These are phyloP conservation scores for Numenius phaeopus DNA, from an alignment of 2,797 vertebrate species.

Conservation along the genomic window DNA sequence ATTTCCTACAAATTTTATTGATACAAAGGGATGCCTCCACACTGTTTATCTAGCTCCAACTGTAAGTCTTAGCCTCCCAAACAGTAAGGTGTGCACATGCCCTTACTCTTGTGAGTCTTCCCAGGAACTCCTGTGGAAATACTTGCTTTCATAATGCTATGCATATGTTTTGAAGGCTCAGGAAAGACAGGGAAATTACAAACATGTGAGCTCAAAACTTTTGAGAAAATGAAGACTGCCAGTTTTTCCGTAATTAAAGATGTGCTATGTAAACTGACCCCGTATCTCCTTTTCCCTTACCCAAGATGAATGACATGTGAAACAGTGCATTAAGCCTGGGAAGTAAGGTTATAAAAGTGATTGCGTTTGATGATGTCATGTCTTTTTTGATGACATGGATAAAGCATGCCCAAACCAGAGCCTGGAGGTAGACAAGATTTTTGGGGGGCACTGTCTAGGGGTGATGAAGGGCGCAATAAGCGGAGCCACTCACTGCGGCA, in stretches of 20 bases:
- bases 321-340: not conserved
- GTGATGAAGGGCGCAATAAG: not conserved
- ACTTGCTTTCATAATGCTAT: not conserved
- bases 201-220: slow-evolving; percentile 27
- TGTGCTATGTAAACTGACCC: not conserved
- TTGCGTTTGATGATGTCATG: not conserved
- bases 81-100: not conserved
- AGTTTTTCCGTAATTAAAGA: not conserved
- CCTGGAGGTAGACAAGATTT: not conserved
- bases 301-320: not conserved
- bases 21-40: not conserved
- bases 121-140: not conserved
- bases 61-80: not conserved
- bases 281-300: not conserved
- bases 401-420: not conserved
- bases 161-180: slow-evolving; percentile 5
- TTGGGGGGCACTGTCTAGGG: fast-evolving
- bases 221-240: not conserved
- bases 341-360: not conserved
- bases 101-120: not conserved
- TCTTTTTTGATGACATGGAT: not conserved
- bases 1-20: not conserved
- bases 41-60: not conserved
- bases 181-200: slow-evolving; percentile 26
- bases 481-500: fast-evolving